Percentiles rank a stretch among this genome's conserved stretches.
These are phyloP conservation scores for Drosophila pseudotakahashii DNA, from an alignment of 2,888 invertebrate genomes.

Conservation along the genomic window DNA sequence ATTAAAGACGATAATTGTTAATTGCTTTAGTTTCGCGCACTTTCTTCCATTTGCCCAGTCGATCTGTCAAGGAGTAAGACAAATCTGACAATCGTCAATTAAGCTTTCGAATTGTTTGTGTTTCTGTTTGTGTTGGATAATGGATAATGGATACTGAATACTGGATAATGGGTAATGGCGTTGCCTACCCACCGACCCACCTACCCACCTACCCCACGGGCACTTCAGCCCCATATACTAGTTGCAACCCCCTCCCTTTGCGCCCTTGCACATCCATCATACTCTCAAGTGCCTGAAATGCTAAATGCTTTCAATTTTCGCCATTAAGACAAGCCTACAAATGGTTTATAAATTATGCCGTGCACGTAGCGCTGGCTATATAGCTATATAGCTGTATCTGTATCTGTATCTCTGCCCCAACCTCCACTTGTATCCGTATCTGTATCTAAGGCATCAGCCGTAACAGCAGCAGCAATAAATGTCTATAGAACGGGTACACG, in stretches of 20 bases:
- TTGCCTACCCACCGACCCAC: not conserved
- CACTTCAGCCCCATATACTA: not conserved
- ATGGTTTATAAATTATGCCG: slow-evolving; percentile 68
- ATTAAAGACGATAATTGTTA: slow-evolving; percentile 61
- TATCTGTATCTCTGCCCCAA: slow-evolving; percentile 19
- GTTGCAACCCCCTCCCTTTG: not conserved
- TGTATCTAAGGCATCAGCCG: slow-evolving; percentile 38
- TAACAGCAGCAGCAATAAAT: slow-evolving; percentile 12
- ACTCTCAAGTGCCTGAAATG: slow-evolving; percentile 67
- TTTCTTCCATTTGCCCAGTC: slow-evolving; percentile 50
- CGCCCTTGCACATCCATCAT: slow-evolving; percentile 1
- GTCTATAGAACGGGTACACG: slow-evolving; percentile 5
- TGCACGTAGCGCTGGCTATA: slow-evolving; percentile 56
- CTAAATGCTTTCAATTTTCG: slow-evolving; percentile 73
- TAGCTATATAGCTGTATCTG: slow-evolving; percentile 21
- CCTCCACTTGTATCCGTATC: slow-evolving; percentile 9
- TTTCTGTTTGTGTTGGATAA: slow-evolving; percentile 41
- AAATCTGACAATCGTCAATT: slow-evolving; percentile 67
- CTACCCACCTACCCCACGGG: slow-evolving; percentile 1
- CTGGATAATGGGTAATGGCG: slow-evolving; percentile 17
- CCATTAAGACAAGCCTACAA: slow-evolving; percentile 80
- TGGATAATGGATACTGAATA: slow-evolving; percentile 41
- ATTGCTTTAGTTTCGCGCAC: slow-evolving; percentile 70
- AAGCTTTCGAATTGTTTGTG: slow-evolving; percentile 57
- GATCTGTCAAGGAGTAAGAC: slow-evolving; percentile 7